Evolutionary conservation across 2,113 vertebrate genomes (phyloP).

Genomic region (Megaptera novaeangliae): DNA sequence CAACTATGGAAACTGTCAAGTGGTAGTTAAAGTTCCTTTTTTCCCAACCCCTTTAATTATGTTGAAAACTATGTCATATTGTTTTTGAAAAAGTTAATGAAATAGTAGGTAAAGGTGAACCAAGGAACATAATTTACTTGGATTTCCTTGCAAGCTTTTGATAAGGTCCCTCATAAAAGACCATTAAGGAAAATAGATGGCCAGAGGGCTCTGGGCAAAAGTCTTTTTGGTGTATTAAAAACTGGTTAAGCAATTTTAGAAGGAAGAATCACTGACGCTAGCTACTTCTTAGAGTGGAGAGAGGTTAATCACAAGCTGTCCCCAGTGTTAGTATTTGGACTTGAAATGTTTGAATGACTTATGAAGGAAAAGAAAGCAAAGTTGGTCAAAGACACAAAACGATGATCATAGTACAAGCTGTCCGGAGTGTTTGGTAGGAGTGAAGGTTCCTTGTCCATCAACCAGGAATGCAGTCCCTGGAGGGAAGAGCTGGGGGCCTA

Average conservation of each 20-base stretch:
- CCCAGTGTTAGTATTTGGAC: constrained; percentile 6
- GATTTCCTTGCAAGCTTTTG: constrained; percentile 71
- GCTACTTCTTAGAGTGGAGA: constrained; percentile 49
- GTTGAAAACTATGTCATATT: constrained; percentile 68
- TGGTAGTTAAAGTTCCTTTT: constrained; percentile 35
- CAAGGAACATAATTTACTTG: constrained; percentile 64
- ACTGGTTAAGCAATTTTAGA: constrained; percentile 65
- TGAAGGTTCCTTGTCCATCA: neutral
- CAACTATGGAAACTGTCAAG: constrained; percentile 62
- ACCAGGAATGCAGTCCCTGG: no score
- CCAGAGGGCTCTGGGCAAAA: constrained; percentile 38
- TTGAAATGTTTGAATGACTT: constrained; percentile 25
- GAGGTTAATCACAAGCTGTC: constrained; percentile 56
- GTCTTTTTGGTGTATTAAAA: constrained; percentile 70
- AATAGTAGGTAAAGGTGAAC: constrained; percentile 71
- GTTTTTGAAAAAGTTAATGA: constrained; percentile 72
- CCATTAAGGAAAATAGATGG: constrained; percentile 74
- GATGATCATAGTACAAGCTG: neutral
- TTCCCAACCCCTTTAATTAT: constrained; percentile 64
- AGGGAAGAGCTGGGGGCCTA: neutral
- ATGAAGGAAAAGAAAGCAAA: constrained; percentile 38
- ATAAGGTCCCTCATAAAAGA: constrained; percentile 71
- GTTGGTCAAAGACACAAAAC: constrained; percentile 34
- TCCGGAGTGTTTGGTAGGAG: neutral
- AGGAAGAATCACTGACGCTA: constrained; percentile 48